phyloP scores from a whole-genome alignment of 2,797 vertebrate genomes.

The Chaetophractus vellerosus region DNA sequence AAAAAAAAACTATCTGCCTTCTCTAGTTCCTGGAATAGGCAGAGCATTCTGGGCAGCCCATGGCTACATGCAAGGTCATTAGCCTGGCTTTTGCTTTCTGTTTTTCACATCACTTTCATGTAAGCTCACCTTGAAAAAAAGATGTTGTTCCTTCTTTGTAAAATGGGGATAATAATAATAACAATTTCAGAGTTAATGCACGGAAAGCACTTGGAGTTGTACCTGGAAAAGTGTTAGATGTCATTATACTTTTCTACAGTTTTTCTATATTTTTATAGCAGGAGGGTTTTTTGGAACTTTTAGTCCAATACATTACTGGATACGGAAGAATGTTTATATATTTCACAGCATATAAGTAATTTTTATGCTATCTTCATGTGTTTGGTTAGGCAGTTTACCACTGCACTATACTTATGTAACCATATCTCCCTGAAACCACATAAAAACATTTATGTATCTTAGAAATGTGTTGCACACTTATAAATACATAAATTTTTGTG shows the following conservation, averaged over 20 bases:
- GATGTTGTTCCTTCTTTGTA: background rate
- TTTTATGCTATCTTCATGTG: background rate
- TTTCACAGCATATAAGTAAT: background rate
- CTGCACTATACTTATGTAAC: background rate
- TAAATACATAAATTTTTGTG: constrained; percentile 17
- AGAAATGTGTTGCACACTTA: background rate
- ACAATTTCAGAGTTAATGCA: background rate
- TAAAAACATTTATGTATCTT: constrained; percentile 40
- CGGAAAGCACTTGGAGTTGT: background rate
- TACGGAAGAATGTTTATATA: background rate
- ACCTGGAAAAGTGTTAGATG: background rate
- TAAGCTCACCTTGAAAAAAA: constrained; percentile 11
- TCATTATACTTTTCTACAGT: background rate
- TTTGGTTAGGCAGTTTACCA: background rate
- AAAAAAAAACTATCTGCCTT: background rate
- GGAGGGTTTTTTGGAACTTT: background rate
- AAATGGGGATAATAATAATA: background rate
- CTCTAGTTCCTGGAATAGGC: background rate
- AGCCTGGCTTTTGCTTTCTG: background rate
- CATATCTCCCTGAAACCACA: background rate
- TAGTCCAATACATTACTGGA: background rate
- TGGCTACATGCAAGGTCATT: background rate
- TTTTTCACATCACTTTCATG: background rate
- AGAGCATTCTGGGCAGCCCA: too few relatives aligned
- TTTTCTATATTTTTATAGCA: background rate